Conservation (phyloP, 2,888 invertebrate genomes). For the Pristionchus arcanus region DNA sequence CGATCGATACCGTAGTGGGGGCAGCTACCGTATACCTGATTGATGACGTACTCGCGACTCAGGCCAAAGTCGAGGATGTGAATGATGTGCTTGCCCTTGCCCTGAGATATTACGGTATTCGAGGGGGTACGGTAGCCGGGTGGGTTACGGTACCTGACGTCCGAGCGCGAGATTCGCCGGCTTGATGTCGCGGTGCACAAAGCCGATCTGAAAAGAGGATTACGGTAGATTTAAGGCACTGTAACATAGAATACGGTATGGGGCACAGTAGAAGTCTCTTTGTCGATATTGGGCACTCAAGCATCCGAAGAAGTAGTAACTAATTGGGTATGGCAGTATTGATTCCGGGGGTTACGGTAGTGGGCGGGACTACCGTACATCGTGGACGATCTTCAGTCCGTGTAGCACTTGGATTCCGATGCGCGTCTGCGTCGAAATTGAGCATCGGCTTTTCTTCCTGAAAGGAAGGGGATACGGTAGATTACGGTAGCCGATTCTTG, state of each 20-base stretch:
- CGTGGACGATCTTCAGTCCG: conserved; percentile 74
- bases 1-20: not conserved
- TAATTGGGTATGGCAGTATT: not conserved
- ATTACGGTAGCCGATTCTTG: not conserved
- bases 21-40: not conserved
- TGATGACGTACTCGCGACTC: conserved; percentile 39
- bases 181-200: conserved; percentile 51
- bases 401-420: conserved; percentile 69
- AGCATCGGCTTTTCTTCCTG: conserved; percentile 37
- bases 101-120: not conserved
- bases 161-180: conserved; percentile 51
- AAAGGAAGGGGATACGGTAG: not conserved
- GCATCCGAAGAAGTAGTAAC: too few relatives aligned
- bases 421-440: conserved; percentile 68
- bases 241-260: too few relatives aligned
- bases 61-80: conserved; percentile 52
- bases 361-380: conserved; percentile 58
- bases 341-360: not conserved
- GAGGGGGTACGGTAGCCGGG: too few relatives aligned
- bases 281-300: not conserved
- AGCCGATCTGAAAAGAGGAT: conserved; percentile 45
- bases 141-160: not conserved
- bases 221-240: too few relatives aligned
- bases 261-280: too few relatives aligned
- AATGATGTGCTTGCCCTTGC: not conserved